Evolutionary conservation across 2,113 vertebrate species (phyloP).

Genomic region (Pipa parva): DNA sequence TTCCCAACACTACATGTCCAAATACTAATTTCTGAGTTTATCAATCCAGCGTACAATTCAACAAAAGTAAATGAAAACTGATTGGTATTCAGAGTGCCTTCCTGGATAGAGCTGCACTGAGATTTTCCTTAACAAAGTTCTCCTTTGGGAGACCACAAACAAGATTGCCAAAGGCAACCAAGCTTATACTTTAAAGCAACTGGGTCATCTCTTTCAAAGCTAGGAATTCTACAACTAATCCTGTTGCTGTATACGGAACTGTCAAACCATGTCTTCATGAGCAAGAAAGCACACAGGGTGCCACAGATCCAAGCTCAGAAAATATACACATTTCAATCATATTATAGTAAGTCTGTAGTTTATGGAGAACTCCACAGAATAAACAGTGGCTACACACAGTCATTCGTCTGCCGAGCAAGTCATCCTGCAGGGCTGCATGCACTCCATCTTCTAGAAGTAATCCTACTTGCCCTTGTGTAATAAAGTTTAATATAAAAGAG

Average conservation of each 20-base stretch:
- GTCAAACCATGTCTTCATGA: slow-evolving; percentile 30
- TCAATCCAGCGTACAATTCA: no score
- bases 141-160: slow-evolving; percentile 17
- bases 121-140: slow-evolving; percentile 23
- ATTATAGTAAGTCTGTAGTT: slow-evolving; percentile 14
- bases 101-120: slow-evolving; percentile 19
- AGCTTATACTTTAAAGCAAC: slow-evolving; percentile 38
- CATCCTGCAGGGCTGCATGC: no score
- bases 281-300: slow-evolving; percentile 12
- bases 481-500: no score
- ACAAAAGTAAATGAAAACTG: not conserved
- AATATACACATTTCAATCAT: slow-evolving; percentile 33
- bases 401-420: no score
- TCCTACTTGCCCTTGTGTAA: no score
- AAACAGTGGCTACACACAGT: no score
- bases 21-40: no score
- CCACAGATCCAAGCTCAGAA: slow-evolving; percentile 10
- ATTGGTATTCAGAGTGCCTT: not conserved
- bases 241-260: slow-evolving; percentile 23
- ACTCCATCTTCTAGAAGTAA: no score
- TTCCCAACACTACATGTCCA: no score
- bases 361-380: not conserved
- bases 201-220: slow-evolving; percentile 25
- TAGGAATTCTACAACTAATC: slow-evolving; percentile 21
- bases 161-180: slow-evolving; percentile 26